Evolutionary conservation across 2,113 vertebrate genomes (phyloP), one percentile per base, ranked within the genome.

Genomic region (Pollimyrus isidori): DNA sequence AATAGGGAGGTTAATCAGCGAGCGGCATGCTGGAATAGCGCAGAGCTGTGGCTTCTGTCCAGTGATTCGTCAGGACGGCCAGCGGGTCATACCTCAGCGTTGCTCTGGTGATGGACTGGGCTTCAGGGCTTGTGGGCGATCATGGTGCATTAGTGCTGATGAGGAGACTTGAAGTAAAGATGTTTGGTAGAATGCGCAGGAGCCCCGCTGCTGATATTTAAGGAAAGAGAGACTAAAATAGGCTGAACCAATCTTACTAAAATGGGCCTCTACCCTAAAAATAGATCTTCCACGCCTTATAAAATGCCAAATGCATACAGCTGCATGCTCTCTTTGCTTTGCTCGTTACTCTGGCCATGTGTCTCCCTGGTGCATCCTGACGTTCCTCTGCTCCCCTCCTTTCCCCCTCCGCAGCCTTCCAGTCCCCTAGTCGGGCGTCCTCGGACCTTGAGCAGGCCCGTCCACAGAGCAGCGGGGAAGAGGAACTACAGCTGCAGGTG

Each of bases 401-500:
- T 1, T 4, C 30, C 35, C 73, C 73, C 15, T 5, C 92, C 46
- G 90, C 98, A 85, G 98, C 97, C 69, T 96, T 97, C 17, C 96
- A 97, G 89, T 97, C 97, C 0, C 97, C 97, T 7, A 96, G 97
- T 69, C 95, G 90, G 49, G 95, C 96, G 0, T 93, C 95, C 83
- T 96, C 98, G 0, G 98, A 99, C 90, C 90, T 99, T 93, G 98
- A 99, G 94, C 97, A 98, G 91, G 98, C 97, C 0, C 95, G 97
- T 69, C 98, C 98, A 0, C 95, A 98, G 92, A 98, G 97, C 0
- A 97, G 95, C 0, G 98, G 97, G 13, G 98, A 99, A 92, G 98
- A 99, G 93, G 97, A 99, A 91, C 95, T 99, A 87, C 98, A 99
- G 95, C 95, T 99, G 92, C 97, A 98, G 95, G 96, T 99, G 91